Conservation (phyloP, 2,113 vertebrate species). For the Siniperca chuatsi region DNA sequence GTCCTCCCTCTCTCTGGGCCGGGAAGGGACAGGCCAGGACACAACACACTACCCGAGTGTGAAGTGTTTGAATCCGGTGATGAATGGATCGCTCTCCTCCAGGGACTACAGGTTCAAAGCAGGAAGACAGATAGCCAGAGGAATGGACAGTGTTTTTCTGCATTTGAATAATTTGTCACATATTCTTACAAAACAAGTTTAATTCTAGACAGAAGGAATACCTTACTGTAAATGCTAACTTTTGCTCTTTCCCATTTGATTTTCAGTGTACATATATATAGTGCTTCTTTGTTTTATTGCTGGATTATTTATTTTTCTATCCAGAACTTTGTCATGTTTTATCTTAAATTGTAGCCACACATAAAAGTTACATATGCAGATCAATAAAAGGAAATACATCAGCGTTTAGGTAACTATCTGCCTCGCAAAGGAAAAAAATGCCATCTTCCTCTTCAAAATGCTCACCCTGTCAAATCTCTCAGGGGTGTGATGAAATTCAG, state of each 20-base stretch:
- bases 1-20: constrained; percentile 33
- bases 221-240: neutral
- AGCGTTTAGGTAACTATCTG: constrained; percentile 1
- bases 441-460: constrained; percentile 20
- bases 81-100: constrained; percentile 58
- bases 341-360: neutral
- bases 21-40: constrained; percentile 56
- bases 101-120: constrained; percentile 30
- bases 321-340: neutral
- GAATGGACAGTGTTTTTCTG: constrained; percentile 29
- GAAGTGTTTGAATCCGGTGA: constrained; percentile 71
- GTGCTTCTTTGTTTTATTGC: neutral
- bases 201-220: neutral
- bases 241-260: neutral
- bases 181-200: neutral
- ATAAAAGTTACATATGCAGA: neutral
- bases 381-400: neutral
- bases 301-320: neutral
- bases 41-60: constrained; percentile 42
- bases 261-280: neutral
- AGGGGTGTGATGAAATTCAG: constrained; percentile 61
- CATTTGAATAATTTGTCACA: neutral
- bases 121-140: constrained; percentile 24
- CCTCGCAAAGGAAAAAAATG: constrained; percentile 1
- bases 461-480: constrained; percentile 40